Percentiles rank a stretch among this genome's conserved stretches.
Evolutionary conservation across 2,113 vertebrate genomes (phyloP).

Genomic region (Chlamydotis undulata): DNA sequence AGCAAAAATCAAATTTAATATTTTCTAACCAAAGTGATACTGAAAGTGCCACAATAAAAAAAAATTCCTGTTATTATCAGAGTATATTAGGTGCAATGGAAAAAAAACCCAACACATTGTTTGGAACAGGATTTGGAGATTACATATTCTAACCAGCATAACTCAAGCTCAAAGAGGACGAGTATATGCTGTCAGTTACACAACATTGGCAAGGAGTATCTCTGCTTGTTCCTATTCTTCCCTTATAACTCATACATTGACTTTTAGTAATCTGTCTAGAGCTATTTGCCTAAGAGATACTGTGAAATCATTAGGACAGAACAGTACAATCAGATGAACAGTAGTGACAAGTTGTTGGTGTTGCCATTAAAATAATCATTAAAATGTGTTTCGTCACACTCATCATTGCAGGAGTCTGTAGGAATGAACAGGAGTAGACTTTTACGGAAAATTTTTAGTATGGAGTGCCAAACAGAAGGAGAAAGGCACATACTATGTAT

Average conservation of each 20-base stretch:
- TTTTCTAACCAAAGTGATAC: background rate
- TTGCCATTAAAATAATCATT: background rate
- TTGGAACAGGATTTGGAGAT: background rate
- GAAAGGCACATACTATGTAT: background rate
- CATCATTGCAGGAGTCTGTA: background rate
- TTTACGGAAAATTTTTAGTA: background rate
- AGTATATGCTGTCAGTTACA: background rate
- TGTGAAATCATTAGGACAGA: background rate
- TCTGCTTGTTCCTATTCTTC: background rate
- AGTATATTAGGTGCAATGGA: background rate
- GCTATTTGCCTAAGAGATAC: background rate
- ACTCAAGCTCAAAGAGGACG: background rate
- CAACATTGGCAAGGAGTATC: background rate
- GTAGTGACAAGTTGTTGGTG: background rate
- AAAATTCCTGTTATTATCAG: background rate
- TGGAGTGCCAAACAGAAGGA: background rate
- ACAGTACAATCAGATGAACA: background rate
- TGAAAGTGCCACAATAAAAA: background rate
- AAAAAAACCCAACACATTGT: fast-evolving
- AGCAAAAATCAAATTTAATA: background rate
- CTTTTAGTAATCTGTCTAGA: background rate
- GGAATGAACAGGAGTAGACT: background rate
- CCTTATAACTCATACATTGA: background rate
- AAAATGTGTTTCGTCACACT: background rate
- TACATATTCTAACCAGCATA: background rate